Base-by-base conservation (phyloP, 1,140 invertebrate genomes). In the Formica selysi region DNA sequence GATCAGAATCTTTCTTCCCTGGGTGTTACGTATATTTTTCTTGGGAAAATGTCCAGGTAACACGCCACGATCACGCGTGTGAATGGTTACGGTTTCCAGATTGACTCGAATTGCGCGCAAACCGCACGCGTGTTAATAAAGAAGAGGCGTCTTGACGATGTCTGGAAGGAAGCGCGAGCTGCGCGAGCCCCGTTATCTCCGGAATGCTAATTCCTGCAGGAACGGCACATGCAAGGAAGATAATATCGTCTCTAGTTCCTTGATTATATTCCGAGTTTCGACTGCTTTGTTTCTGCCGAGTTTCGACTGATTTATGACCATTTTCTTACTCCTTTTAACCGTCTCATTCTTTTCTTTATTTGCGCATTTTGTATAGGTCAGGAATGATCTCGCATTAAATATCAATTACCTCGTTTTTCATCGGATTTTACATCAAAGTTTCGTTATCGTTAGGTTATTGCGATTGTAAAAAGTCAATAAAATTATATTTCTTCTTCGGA, bases 1-100 rank as follows among this genome's bases (percentile, higher is more conserved):
- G 48, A 22, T 41, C 65, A 65, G 57, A 70, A 86, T 76, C 48
- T 62, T 54, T 65, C 5, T 29, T 48, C 38, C 36, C 19, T 41
- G 29, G 13, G 32, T 51, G 65, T 89, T 76, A 51, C 73, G 48
- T 65, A 87, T 29, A 32, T 88, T 91, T 93, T 91, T 89, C 92
- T 68, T 93, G 92, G 90, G 92, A 93, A 92, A 91, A 89, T 90
- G 91, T 89, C 86, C 92, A 92, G 61, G 86, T 78, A 76, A 90
- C 74, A 76, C 76, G 48, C 32, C 73, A 11, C 38, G 71, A 36
- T 78, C 61, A 54, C 70, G 65, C 91, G 91, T 92, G 91, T 76
- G 91, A 92, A 92, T 91, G 83, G 88, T 92, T 92, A 92, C 91
- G 81, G 70, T 91, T 85, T 87, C 64, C 76, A 90, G 86, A 90